A percentile compares a stretch with the other conserved stretches of the same genome.
Conservation (phyloP, 2,113 vertebrate species). For the Gnathochromis pfefferi region DNA sequence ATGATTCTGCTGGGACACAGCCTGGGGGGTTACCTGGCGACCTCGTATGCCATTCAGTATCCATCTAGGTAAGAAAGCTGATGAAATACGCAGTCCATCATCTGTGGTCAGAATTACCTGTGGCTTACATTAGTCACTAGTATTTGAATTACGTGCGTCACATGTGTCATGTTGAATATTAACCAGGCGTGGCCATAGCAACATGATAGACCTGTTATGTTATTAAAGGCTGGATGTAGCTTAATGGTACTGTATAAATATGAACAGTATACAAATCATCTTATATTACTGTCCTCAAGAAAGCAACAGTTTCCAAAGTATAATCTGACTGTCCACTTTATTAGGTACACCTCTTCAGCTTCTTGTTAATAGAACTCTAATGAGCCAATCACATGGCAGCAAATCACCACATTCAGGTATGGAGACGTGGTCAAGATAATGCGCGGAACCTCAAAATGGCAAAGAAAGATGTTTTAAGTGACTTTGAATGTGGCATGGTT, state of each 20-base stretch:
- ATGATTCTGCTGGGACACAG: constrained; percentile 83
- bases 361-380: background rate
- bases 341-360: background rate
- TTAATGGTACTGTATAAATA: background rate
- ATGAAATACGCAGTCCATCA: background rate
- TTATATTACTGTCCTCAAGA: background rate
- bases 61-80: constrained; percentile 72
- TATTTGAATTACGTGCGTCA: background rate
- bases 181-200: background rate
- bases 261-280: background rate
- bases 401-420: background rate
- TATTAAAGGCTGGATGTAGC: background rate
- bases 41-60: constrained; percentile 78
- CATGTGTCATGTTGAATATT: background rate
- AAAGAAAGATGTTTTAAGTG: background rate
- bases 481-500: background rate
- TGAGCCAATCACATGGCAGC: background rate
- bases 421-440: background rate
- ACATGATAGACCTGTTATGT: background rate
- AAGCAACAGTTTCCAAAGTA: background rate
- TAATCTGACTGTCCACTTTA: background rate
- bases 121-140: background rate
- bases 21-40: constrained; percentile 77
- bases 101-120: background rate
- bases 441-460: background rate